Evolutionary conservation across 2,113 vertebrate genomes (phyloP).

Genomic region (Periophthalmodon schlosseri): DNA sequence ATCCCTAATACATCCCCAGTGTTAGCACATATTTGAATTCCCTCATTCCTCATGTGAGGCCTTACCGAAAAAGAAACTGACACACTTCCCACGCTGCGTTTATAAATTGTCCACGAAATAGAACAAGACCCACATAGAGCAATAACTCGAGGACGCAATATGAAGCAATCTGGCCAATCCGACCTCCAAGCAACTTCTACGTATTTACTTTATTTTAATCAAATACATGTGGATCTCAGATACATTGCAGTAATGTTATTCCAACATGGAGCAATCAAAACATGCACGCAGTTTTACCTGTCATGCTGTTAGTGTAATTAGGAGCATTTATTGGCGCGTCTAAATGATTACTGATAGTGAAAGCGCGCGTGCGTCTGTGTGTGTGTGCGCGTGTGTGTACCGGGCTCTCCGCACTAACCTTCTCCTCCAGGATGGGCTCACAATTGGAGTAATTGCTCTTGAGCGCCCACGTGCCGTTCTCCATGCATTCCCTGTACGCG

Average conservation of each 20-base stretch:
- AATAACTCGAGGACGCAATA: conserved; percentile 27
- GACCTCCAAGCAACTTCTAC: conserved; percentile 4
- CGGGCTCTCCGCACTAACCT: conserved; percentile 77
- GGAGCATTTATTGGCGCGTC: background rate
- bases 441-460: conserved; percentile 96
- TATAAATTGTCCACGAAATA: conserved; percentile 52
- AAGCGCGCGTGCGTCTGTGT: no score
- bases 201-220: conserved; percentile 1
- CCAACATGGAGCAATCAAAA: background rate
- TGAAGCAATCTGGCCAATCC: conserved; percentile 52
- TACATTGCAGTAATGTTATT: background rate
- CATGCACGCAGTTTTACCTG: background rate
- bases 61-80: conserved; percentile 24
- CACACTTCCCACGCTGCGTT: conserved; percentile 44
- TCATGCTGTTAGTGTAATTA: background rate
- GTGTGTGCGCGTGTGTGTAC: background rate
- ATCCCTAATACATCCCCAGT: no score
- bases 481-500: conserved; percentile 92
- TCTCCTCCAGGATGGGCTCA: conserved; percentile 92
- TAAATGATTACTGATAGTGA: background rate
- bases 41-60: conserved; percentile 3
- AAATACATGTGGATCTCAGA: background rate
- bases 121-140: conserved; percentile 52
- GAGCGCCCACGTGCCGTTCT: conserved; percentile 94
- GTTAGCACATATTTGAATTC: background rate